A percentile compares a stretch with the other conserved stretches of the same genome.
Conservation (phyloP, 2,113 vertebrate species). For the Ptyas mucosa region DNA sequence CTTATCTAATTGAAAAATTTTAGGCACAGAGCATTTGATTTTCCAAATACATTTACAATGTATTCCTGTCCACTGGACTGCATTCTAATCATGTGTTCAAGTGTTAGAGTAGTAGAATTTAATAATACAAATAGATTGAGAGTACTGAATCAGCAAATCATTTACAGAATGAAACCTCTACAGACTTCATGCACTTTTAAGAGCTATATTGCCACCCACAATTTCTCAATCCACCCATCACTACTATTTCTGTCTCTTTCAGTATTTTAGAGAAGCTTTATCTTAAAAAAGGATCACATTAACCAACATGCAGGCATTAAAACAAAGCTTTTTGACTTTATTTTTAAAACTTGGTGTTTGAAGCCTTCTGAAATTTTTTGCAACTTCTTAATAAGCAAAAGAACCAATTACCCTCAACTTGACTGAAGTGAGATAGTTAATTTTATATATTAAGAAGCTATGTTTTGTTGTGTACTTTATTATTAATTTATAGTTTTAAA, state of each 20-base stretch:
- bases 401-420: too few relatives aligned
- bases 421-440: neutral
- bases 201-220: neutral
- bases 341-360: neutral
- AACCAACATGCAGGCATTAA: neutral
- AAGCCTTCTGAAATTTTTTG: neutral
- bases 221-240: neutral
- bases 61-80: conserved; percentile 16
- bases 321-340: neutral
- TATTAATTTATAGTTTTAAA: neutral
- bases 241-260: neutral
- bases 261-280: neutral
- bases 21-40: conserved; percentile 30
- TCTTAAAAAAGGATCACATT: neutral
- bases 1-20: conserved; percentile 21
- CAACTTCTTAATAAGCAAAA: neutral
- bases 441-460: neutral
- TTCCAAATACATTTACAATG: conserved; percentile 4
- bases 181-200: neutral
- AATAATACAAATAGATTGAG: neutral
- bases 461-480: neutral
- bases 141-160: neutral
- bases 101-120: conserved; percentile 3
- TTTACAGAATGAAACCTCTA: neutral
- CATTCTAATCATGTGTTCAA: neutral